Base-by-base conservation (phyloP, 2,113 vertebrate species). In the Ploceus nigricollis region DNA sequence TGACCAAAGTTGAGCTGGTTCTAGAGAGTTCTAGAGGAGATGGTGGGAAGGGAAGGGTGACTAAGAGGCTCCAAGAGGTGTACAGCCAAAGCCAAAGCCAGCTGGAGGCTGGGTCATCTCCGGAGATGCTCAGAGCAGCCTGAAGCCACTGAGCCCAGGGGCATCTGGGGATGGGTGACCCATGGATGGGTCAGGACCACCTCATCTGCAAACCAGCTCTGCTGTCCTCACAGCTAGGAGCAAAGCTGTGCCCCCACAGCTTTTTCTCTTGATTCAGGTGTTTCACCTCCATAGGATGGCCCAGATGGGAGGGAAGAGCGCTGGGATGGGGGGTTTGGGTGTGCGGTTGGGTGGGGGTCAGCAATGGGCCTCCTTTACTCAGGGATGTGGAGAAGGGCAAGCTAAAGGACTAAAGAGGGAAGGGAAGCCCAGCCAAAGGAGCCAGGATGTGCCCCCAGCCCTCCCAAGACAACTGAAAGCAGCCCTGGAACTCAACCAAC, bases 161-260 rank as follows among this genome's bases (percentile, higher is more conserved):
- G 17, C 11, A 21, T 1, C 33, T 5, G 35, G 33, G 63, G 70
- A 5, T 15, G 51, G 69, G 15, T 24, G 75, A 37, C 11, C 27
- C 10, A 2, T 1, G 28, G 16, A 1, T 0, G 7, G 20, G 31
- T 9, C 4, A 12, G 50, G 24, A 31, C 1, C 57, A 11, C 2
- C 56, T 8, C 37, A 30, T 16, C 47, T 53, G 27, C 27, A 44
- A 68, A 16, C 16, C 64, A 45, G 25, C 47, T 13, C 69, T 47
- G 5, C 56, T 56, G 75, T 30, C 20, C 47, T 11, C 0, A 0
- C 42, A 72, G 85, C 37, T 16, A 13, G 72, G 30, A 48, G 45
- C 5, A 11, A 25, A 71, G 63, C 80, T 13, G 5, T 9, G n/a
- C 3, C 21, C 31, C 12, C 27, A 22, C 15, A 39, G 20, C 28